phyloP scores from a whole-genome alignment of 2,113 vertebrate species.

The Phaethornis superciliosus region DNA sequence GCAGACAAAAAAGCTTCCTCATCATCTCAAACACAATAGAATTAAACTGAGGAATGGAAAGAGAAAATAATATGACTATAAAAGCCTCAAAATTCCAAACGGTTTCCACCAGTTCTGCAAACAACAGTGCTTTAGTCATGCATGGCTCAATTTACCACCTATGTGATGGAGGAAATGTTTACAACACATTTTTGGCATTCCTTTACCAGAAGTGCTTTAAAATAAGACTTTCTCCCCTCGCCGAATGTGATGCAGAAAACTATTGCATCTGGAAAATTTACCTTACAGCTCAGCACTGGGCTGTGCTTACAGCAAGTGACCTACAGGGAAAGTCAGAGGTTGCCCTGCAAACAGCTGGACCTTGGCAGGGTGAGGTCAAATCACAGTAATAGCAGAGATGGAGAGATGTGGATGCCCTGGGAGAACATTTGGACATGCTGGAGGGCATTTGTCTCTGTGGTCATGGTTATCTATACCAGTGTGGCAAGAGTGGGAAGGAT shows the following conservation, averaged over 20 bases:
- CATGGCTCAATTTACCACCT: conserved; percentile 4
- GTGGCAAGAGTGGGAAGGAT: not conserved
- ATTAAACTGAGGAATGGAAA: not conserved
- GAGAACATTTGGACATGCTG: not conserved
- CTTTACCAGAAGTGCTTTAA: conserved; percentile 21
- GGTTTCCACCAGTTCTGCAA: not conserved
- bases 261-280: conserved; percentile 14
- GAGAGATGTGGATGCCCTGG: not conserved
- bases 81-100: not conserved
- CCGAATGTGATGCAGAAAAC: not conserved
- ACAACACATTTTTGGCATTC: conserved; percentile 16
- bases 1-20: not conserved
- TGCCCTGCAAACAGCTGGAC: not conserved
- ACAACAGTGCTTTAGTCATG: not conserved
- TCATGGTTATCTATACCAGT: rapidly evolving
- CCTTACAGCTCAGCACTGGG: not conserved
- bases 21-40: not conserved
- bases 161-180: conserved; percentile 11
- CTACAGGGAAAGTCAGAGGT: not conserved
- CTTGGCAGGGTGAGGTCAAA: not conserved
- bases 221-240: not conserved
- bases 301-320: not conserved
- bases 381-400: not conserved
- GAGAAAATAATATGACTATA: not conserved
- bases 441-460: not conserved